Conservation (phyloP, 2,113 vertebrate genomes). For the Spea bombifrons region DNA sequence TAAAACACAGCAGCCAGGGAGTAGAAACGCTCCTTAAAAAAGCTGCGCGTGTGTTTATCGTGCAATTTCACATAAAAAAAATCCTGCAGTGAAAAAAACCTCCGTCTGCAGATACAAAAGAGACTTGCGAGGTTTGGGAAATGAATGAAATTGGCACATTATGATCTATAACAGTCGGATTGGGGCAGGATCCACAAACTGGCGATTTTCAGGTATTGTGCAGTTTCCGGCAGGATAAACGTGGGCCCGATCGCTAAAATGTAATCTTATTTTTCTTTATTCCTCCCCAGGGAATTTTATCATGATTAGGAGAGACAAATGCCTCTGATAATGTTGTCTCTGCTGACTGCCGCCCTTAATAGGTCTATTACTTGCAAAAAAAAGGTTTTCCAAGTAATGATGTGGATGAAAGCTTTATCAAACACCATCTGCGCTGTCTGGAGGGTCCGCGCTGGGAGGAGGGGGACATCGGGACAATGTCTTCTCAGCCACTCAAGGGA, state of each 20-base stretch:
- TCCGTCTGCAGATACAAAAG: neutral
- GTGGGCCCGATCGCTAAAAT: neutral
- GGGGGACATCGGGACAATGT: constrained; percentile 15
- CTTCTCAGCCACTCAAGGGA: constrained; percentile 49
- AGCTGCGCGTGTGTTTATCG: too few relatives aligned
- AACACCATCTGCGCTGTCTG: constrained; percentile 38
- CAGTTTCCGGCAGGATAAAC: constrained; percentile 15
- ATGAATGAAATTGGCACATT: constrained; percentile 14
- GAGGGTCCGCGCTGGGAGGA: neutral
- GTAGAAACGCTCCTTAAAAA: too few relatives aligned
- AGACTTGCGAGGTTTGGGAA: constrained; percentile 7
- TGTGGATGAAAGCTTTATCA: constrained; percentile 40
- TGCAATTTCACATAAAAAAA: too few relatives aligned
- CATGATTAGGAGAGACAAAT: constrained; percentile 38
- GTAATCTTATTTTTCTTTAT: neutral
- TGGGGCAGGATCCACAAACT: too few relatives aligned
- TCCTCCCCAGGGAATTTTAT: constrained; percentile 26
- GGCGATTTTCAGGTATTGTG: constrained; percentile 3
- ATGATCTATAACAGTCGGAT: neutral
- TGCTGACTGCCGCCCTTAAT: constrained; percentile 49
- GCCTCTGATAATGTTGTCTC: constrained; percentile 47
- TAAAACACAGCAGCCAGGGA: too few relatives aligned
- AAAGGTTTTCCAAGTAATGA: constrained; percentile 49
- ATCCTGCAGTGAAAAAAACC: too few relatives aligned
- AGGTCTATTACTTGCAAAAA: constrained; percentile 52